phyloP scores from a whole-genome alignment of 2,888 invertebrate species.

The Lathronympha strigana region DNA sequence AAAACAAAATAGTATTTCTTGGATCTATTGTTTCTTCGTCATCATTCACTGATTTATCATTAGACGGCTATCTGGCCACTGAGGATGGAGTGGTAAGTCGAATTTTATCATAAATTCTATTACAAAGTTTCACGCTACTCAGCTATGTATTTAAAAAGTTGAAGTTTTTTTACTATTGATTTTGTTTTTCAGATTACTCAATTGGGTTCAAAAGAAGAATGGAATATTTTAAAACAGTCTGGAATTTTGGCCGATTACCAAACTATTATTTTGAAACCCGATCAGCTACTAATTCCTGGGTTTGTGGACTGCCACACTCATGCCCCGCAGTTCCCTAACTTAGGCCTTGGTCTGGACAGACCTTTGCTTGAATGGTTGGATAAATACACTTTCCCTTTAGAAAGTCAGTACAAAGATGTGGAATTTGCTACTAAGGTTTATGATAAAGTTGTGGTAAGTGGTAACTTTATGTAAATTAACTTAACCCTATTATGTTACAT shows the following conservation, averaged over 20 bases:
- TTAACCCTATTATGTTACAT: no score
- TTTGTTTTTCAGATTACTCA: constrained; percentile 60
- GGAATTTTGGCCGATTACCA: constrained; percentile 53
- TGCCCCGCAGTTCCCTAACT: constrained; percentile 94
- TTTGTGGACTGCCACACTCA: constrained; percentile 96
- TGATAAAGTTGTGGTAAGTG: constrained; percentile 90
- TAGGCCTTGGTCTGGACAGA: constrained; percentile 92
- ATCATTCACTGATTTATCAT: constrained; percentile 54
- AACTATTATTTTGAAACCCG: constrained; percentile 54
- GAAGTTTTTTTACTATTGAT: neutral
- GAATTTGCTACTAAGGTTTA: constrained; percentile 89
- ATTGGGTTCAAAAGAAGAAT: constrained; percentile 58
- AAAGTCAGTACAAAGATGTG: constrained; percentile 87
- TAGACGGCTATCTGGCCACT: constrained; percentile 83
- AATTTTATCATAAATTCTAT: no score
- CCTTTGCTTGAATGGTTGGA: constrained; percentile 93
- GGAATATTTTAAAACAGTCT: constrained; percentile 47
- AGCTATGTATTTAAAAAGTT: neutral
- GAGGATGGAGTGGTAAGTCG: constrained; percentile 83
- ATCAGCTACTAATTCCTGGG: constrained; percentile 93
- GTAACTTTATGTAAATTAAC: neutral
- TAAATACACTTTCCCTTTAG: constrained; percentile 93
- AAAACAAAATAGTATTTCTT: constrained; percentile 58
- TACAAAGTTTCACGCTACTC: no score
- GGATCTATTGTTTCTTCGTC: constrained; percentile 64